Conservation (phyloP, 2,113 vertebrate genomes). For the Protobothrops mucrosquamatus region DNA sequence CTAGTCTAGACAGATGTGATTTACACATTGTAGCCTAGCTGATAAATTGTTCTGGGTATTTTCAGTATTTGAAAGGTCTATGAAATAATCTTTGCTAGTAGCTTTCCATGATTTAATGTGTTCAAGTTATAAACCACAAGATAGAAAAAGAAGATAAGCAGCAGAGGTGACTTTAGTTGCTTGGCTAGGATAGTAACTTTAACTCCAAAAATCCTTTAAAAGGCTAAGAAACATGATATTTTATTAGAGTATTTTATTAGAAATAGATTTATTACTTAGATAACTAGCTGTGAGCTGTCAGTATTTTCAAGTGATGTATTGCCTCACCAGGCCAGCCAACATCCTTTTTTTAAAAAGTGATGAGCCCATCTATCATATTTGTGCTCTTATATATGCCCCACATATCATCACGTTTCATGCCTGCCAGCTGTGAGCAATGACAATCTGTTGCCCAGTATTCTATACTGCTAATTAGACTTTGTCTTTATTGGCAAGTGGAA, state of each 20-base stretch:
- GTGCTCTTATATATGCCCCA: neutral
- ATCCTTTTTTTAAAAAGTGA: neutral
- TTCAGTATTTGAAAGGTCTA: conserved; percentile 58
- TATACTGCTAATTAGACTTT: neutral
- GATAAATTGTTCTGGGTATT: conserved; percentile 63
- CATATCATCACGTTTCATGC: neutral
- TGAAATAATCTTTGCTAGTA: conserved; percentile 54
- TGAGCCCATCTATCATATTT: neutral
- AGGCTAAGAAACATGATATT: neutral
- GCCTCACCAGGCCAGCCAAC: neutral
- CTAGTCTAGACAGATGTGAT: conserved; percentile 66
- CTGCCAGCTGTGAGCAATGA: neutral
- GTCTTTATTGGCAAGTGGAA: neutral
- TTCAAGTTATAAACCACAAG: neutral
- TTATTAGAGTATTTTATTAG: neutral
- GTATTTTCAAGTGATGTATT: neutral
- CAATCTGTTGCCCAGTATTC: neutral
- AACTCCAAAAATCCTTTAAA: neutral
- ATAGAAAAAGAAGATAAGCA: neutral
- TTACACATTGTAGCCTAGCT: conserved; percentile 63
- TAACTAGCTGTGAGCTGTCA: neutral
- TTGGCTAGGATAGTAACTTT: neutral
- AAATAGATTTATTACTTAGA: neutral
- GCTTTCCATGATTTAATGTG: conserved; percentile 31
- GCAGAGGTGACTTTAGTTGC: neutral